Evolutionary conservation across 2,797 vertebrate species (phyloP).

Genomic region (Champsocephalus esox): DNA sequence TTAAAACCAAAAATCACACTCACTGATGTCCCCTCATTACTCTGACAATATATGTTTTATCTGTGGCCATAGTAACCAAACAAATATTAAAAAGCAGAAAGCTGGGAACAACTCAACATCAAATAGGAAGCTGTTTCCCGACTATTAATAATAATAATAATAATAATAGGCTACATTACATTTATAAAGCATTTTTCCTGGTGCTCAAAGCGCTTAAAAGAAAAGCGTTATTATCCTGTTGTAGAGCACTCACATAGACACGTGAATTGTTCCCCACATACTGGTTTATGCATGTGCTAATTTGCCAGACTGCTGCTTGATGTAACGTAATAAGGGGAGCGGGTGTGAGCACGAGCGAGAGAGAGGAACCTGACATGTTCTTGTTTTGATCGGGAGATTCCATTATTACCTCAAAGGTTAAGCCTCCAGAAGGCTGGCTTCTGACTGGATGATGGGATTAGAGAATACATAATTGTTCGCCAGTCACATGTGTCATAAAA

Average conservation of each 20-base stretch:
- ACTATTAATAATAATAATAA: background rate
- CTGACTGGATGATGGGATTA: slow-evolving; percentile 73
- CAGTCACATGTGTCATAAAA: slow-evolving; percentile 82
- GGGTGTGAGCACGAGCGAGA: slow-evolving; percentile 16
- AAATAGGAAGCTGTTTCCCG: slow-evolving; percentile 45
- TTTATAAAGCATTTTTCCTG: no score
- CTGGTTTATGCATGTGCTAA: slow-evolving; percentile 43
- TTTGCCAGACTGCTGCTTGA: slow-evolving; percentile 44
- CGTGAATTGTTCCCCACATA: slow-evolving; percentile 34
- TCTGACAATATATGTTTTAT: slow-evolving; percentile 75
- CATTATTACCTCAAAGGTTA: slow-evolving; percentile 70
- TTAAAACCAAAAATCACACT: slow-evolving; percentile 47
- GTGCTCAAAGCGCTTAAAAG: no score
- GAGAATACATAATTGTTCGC: slow-evolving; percentile 79
- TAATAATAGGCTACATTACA: no score
- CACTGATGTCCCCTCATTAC: slow-evolving; percentile 59
- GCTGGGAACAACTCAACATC: slow-evolving; percentile 56
- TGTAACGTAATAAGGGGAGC: slow-evolving; percentile 52
- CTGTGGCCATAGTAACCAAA: slow-evolving; percentile 74
- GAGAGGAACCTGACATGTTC: slow-evolving; percentile 56
- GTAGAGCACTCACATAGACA: slow-evolving; percentile 39
- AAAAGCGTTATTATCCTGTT: slow-evolving; percentile 23
- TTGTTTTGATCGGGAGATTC: slow-evolving; percentile 73
- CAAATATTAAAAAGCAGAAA: slow-evolving; percentile 67
- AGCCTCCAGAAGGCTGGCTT: slow-evolving; percentile 63